Conservation (phyloP, 2,888 invertebrate genomes). For the Saturnia japonica region DNA sequence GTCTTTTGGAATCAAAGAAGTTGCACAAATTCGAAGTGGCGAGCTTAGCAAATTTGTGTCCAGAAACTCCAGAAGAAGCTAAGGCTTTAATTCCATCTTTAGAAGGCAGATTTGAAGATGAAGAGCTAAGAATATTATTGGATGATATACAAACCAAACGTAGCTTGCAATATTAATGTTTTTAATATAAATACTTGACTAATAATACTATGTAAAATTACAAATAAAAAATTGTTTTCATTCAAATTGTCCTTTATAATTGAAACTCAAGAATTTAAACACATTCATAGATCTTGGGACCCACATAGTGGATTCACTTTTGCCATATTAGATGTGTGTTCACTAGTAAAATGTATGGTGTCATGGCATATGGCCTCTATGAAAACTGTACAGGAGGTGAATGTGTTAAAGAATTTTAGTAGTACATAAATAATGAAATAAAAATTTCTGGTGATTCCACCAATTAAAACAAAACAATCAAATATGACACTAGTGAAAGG, state of each 20-base stretch:
- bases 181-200: not conserved
- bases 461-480: not conserved
- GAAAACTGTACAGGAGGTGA: too few relatives aligned
- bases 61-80: conserved; percentile 98
- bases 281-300: too few relatives aligned
- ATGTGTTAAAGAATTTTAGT: not conserved
- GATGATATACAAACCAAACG: conserved; percentile 99
- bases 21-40: conserved; percentile 99
- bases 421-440: not conserved
- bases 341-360: too few relatives aligned
- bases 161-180: conserved; percentile 94
- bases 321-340: too few relatives aligned
- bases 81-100: conserved; percentile 98
- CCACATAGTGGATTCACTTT: too few relatives aligned
- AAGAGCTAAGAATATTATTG: conserved; percentile 96
- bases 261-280: not conserved
- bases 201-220: not conserved
- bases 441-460: not conserved
- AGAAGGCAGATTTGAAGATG: conserved; percentile 98
- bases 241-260: conserved; percentile 8
- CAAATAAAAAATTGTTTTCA: not conserved
- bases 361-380: too few relatives aligned
- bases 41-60: conserved; percentile 98
- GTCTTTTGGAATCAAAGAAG: conserved; percentile 95
- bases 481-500: not conserved